Base-by-base conservation (phyloP, 2,797 vertebrate species). In the Betta splendens region DNA sequence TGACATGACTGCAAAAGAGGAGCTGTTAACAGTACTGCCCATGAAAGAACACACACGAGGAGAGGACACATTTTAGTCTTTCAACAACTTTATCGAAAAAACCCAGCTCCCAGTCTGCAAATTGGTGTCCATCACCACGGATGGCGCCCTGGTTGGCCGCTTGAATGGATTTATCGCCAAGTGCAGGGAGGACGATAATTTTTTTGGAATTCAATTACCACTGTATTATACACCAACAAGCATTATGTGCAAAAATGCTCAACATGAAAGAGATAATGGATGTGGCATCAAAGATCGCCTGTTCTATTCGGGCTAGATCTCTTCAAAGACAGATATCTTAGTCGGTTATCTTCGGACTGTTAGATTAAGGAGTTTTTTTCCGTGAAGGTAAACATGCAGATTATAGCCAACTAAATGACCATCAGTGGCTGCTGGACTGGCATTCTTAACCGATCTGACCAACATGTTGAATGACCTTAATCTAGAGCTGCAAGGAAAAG, bases 161-260 rank as follows among this genome's bases (percentile, higher is more conserved):
- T 15, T 9, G 0, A 59, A 68, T 71, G 39, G 63, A 55, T 72
- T 68, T 37, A 64, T 59, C 31, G 35, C 39, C 20, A 77, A 35
- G 47, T 61, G 46, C 51, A 64, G 31, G 38, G 0, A 69, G 22
- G 32, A 57, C 0, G 9, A 60, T 55, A 44, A 25, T 43, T 67
- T 64, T 13, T 50, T 18, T 0, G 31, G 50, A 57, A 35, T 64
- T 10, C 36, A 68, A 38, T 28, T 48, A 72, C 5, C 50, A 57
- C 2, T 61, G 46, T 7, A 67, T 63, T 51, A 65, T 63, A 7
- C 58, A 71, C 25, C 44, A 63, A 58, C 51, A 70, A 75, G 38
- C 6, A 0, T 48, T 58, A 45, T 40, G 47, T 0, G 9, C 35
- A 5, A 58, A 65, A 63, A 62, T 73, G 43, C 48, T 48, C 1